Evolutionary conservation across 23 tunicate genomes (phyloP).

Genomic region (Styela clava): DNA sequence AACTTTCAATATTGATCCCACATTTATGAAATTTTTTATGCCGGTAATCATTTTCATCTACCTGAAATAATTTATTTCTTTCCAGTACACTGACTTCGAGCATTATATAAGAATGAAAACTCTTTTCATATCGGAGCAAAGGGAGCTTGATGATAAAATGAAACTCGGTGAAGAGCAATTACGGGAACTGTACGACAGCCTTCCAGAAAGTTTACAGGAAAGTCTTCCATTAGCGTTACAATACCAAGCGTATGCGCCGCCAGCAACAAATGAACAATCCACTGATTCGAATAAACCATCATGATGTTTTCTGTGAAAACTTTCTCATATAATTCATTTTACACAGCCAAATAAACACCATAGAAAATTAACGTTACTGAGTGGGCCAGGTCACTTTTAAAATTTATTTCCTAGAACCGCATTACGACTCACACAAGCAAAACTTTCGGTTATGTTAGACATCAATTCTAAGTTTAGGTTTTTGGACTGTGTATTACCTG

Average conservation of each 20-base stretch:
- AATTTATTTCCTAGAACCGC: too few species aligned
- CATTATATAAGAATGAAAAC: conserved; percentile 90
- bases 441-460: too few species aligned
- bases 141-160: conserved; percentile 69
- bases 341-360: too few species aligned
- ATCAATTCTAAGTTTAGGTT: too few species aligned
- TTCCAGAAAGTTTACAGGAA: conserved; percentile 60
- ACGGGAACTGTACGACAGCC: conserved; percentile 65
- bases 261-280: not conserved
- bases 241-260: not conserved
- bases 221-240: conserved; percentile 9
- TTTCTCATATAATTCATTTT: too few species aligned
- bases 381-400: too few species aligned
- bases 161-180: conserved; percentile 82
- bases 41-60: too few species aligned
- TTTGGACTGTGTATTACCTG: too few species aligned
- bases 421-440: too few species aligned
- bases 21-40: too few species aligned
- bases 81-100: conserved; percentile 76
- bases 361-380: too few species aligned
- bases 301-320: not conserved
- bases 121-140: conserved; percentile 70
- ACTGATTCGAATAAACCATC: not conserved
- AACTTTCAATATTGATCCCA: too few species aligned
- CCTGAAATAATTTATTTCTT: not conserved